phyloP scores from a whole-genome alignment of 1,140 invertebrate species.

The Colletes latitarsis region DNA sequence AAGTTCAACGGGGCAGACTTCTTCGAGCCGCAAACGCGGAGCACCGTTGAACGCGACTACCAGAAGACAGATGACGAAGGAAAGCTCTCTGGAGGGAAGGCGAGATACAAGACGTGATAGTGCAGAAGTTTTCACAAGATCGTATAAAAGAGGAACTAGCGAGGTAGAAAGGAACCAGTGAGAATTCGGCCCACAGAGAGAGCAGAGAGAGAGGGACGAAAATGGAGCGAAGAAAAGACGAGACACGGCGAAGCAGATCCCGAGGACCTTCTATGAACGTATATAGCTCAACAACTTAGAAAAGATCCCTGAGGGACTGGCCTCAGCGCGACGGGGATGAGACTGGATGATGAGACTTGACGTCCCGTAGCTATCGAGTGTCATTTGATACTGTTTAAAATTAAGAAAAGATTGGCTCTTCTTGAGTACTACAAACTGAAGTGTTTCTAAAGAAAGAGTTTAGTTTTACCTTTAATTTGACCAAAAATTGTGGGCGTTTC shows the following conservation, averaged over 20 bases:
- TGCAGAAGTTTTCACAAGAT: conserved; percentile 59
- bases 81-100: conserved; percentile 49
- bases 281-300: conserved; percentile 19
- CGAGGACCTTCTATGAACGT: conserved; percentile 17
- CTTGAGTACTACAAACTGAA: too few species aligned
- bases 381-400: too few species aligned
- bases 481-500: too few species aligned
- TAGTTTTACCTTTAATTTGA: too few species aligned
- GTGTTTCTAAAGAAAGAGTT: too few species aligned
- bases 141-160: conserved; percentile 56
- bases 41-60: conserved; percentile 42
- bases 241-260: conserved; percentile 53
- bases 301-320: too few species aligned
- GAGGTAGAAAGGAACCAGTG: conserved; percentile 31
- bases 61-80: conserved; percentile 40
- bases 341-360: too few species aligned
- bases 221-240: conserved; percentile 29
- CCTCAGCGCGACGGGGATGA: too few species aligned
- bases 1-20: conserved; percentile 16
- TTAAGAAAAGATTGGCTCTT: too few species aligned
- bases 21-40: conserved; percentile 36
- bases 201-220: neutral
- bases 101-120: conserved; percentile 40
- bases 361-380: too few species aligned
- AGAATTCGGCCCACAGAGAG: conserved; percentile 30